phyloP scores from a whole-genome alignment of 2,113 vertebrate genomes.

The Mionectes macconnelli region DNA sequence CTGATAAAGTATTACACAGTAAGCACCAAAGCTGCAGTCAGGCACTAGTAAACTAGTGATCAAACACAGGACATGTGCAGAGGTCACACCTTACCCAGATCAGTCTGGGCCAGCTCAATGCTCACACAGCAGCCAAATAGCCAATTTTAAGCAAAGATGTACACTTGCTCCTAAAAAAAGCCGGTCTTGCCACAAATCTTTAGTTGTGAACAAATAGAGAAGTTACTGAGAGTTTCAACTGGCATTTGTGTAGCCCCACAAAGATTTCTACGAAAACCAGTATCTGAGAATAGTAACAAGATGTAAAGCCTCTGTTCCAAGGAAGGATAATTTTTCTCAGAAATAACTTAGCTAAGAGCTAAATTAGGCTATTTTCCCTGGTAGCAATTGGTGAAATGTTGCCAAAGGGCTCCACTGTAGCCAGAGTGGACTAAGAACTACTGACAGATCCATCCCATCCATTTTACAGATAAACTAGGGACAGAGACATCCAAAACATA shows the following conservation, averaged over 20 bases:
- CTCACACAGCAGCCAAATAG: not conserved
- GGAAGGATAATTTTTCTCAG: not conserved
- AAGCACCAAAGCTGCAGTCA: not conserved
- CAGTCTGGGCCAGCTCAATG: not conserved
- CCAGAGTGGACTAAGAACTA: not conserved
- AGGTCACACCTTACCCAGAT: not conserved
- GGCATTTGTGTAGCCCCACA: not conserved
- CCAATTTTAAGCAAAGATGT: not conserved
- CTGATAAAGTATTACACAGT: not conserved
- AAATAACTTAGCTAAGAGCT: not conserved
- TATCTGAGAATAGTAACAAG: not conserved
- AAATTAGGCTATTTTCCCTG: not conserved
- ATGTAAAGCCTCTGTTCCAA: not conserved
- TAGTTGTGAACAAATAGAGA: not conserved
- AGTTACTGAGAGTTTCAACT: not conserved
- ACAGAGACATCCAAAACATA: not conserved
- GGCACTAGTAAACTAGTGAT: not conserved
- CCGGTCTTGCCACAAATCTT: slow-evolving; percentile 10
- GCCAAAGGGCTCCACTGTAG: not conserved
- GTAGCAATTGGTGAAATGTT: not conserved
- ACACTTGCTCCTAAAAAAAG: not conserved
- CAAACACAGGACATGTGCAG: not conserved
- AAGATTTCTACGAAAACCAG: not conserved
- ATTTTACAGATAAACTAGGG: not conserved
- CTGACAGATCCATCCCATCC: not conserved